Evolutionary conservation across 2,797 vertebrate genomes (phyloP).

Genomic region (Tokudaia muenninki): DNA sequence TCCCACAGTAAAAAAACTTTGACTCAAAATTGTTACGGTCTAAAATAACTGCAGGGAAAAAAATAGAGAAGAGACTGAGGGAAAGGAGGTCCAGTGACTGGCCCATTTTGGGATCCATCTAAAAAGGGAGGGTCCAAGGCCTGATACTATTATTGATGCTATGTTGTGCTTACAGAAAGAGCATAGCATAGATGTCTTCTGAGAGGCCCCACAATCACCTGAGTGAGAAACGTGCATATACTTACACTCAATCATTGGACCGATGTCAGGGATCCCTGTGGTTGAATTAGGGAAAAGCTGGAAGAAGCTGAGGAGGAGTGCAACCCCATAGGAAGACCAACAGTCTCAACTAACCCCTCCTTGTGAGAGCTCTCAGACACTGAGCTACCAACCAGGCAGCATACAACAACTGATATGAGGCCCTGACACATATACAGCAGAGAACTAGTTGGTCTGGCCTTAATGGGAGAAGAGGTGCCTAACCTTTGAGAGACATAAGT

Average conservation of each 20-base stretch:
- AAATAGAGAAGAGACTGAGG: background rate
- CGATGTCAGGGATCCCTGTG: background rate
- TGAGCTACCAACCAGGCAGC: background rate
- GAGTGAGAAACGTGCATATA: background rate
- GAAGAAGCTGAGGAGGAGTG: background rate
- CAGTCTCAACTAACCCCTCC: background rate
- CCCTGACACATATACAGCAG: too few relatives aligned
- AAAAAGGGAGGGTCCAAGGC: background rate
- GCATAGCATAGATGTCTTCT: background rate
- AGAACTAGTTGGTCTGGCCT: background rate
- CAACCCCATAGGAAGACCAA: background rate
- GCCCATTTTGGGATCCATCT: background rate
- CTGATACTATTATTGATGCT: background rate
- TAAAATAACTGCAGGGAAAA: background rate
- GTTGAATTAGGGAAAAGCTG: background rate
- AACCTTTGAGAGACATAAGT: background rate
- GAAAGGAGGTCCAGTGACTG: background rate
- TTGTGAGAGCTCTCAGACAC: background rate
- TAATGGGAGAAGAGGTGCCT: too few relatives aligned
- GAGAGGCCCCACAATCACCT: background rate
- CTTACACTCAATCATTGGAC: background rate
- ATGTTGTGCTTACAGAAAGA: background rate
- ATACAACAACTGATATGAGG: background rate
- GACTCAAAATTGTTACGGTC: background rate
- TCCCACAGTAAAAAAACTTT: background rate